Evolutionary conservation across 2,888 invertebrate species (phyloP).

Genomic region (Archips crataeganus): DNA sequence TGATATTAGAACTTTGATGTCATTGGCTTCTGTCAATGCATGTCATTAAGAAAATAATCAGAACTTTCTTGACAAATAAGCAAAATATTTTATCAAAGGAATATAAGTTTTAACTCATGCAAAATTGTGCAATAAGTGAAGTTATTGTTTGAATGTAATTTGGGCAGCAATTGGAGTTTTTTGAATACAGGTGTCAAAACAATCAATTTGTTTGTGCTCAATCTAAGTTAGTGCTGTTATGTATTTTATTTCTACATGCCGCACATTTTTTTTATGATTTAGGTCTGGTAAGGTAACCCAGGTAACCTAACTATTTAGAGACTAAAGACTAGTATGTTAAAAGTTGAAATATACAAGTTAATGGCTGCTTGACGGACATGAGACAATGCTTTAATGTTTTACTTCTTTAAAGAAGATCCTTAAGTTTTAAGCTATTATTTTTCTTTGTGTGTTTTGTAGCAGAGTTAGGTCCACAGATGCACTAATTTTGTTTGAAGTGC

Average conservation of each 20-base stretch:
- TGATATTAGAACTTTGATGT: background rate
- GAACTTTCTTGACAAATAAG: conserved; percentile 9
- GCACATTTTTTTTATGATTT: no score
- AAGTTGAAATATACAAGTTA: no score
- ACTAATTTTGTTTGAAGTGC: no score
- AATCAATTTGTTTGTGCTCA: background rate
- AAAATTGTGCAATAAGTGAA: conserved; percentile 18
- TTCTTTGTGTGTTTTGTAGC: no score
- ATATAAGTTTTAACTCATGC: conserved; percentile 11
- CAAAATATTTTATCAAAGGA: conserved; percentile 15
- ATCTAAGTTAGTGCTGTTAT: background rate
- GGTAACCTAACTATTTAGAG: background rate
- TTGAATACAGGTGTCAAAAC: conserved; percentile 10
- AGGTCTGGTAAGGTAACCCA: background rate
- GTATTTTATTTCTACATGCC: background rate
- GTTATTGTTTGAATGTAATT: conserved; percentile 7
- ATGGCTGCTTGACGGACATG: no score
- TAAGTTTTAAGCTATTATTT: no score
- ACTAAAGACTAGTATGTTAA: no score
- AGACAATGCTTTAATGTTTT: no score
- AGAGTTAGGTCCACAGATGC: no score
- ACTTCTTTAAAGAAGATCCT: no score
- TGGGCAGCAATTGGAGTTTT: conserved; percentile 8
- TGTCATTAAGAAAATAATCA: conserved; percentile 24
- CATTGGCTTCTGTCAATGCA: conserved; percentile 10